Base-by-base conservation (phyloP, 2,797 vertebrate genomes). In the Betta splendens region DNA sequence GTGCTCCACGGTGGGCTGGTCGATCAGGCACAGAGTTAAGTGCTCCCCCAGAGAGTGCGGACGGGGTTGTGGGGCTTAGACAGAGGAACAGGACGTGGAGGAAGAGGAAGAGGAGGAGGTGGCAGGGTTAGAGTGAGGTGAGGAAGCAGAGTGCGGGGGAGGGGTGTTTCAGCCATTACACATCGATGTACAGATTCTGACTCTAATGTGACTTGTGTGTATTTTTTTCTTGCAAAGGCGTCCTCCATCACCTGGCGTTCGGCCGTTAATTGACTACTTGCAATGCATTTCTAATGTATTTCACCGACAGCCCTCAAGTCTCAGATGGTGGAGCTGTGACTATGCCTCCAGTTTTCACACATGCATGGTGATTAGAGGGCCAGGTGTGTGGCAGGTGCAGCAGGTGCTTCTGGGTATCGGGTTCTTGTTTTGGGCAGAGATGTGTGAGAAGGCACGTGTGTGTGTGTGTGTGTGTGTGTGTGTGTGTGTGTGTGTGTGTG, bases 21-120 rank as follows among this genome's bases (percentile, higher is more conserved):
- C 92, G 88, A 92, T 93, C 85, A 78, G 86, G 88, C 88, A 91
- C 89, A 89, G 90, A 91, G 92, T 89, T 93, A 92, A 93, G 92
- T 93, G 92, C 91, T 90, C 85, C 89, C 89, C 90, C 85, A 80
- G 86, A 85, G 89, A 88, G 89, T 38, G 64, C 78, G 69, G 72
- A 81, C 51, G 65, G 86, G 79, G 84, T 87, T 70, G 72, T 69
- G 80, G 80, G 79, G 75, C 70, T 79, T 72, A 69, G 58, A 77
- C 40, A 22, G 60, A 65, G 72, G 69, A 63, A 61, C 59, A 64
- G 55, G 67, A 74, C 64, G 77, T 67, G 70, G 63, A 63, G 58
- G 57, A 61, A 38, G 56, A 64, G 38, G 29, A 31, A 11, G 29
- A 31, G 29, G 46, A 49, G 59, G 61, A 44, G 40, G 59, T 18